Base-by-base conservation (phyloP, 2,113 vertebrate species). In the Callorhinus ursinus region DNA sequence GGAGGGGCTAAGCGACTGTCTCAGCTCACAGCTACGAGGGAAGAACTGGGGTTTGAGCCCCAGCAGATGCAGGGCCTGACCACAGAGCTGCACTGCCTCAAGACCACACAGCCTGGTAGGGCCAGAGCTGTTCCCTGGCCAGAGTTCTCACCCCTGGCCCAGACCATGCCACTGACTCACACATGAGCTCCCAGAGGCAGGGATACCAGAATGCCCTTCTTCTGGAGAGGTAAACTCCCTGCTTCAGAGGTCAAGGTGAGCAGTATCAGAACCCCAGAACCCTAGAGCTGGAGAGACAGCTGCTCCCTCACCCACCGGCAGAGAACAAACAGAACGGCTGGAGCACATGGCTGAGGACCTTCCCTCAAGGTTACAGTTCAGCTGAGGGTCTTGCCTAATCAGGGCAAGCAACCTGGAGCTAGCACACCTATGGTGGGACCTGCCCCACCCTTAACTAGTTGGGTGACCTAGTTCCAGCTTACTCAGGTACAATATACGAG, bases 151-250 rank as follows among this genome's bases (percentile, higher is more conserved):
- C 18, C 22, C 42, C 26, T 8, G 49, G 67, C 33, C 39, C 42
- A 59, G 9, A 33, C 39, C 0, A 1, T 0, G 26, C 46, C 46
- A n/a, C 12, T 1, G 4, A n/a, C n/a, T 24, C 28, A 3, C 0
- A 0, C 12, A 15, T 36, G 5, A 55, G 90, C 53, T 69, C 5
- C 24, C 22, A 65, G 42, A 15, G 24, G 22, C 14, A 12, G 16
- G 65, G 36, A 46, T 74, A 49, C 49, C 67, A 42, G 79, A 11
- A 85, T 12, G 36, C 10, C 39, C 49, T 80, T 77, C 71, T 88
- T 53, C 28, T 93, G 21, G 10, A 61, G 28, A 81, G 55, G 88
- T 13, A 21, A 39, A 72, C 5, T 31, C 16, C 33, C 55, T 33
- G 4, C 4, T 15, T 88, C 26, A n/a, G 51, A 39, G 42, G 42